Evolutionary conservation across 2,113 vertebrate species (phyloP).

Genomic region (Antigone vipio): DNA sequence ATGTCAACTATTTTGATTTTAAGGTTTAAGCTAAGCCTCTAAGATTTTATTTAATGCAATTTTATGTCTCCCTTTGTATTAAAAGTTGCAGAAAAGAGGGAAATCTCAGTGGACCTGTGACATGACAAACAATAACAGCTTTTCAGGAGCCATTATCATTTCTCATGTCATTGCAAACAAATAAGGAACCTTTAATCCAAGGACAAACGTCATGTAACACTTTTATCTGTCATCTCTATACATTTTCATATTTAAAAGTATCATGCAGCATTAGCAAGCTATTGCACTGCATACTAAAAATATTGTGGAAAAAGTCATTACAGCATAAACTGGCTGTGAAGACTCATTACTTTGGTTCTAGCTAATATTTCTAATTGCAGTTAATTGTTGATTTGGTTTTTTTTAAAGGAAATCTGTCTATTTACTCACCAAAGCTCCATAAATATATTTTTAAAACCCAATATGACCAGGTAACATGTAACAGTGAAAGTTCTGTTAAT

Average conservation of each 20-base stretch:
- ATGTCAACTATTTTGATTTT: constrained; percentile 25
- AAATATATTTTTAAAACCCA: neutral
- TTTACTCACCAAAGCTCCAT: neutral
- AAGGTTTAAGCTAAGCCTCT: constrained; percentile 4
- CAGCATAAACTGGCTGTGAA: neutral
- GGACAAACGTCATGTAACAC: constrained; percentile 1
- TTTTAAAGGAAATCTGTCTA: neutral
- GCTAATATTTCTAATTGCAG: neutral
- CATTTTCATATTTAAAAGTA: constrained; percentile 22
- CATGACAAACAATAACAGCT: constrained; percentile 43
- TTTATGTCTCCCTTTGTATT: constrained; percentile 20
- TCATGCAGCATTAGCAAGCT: neutral
- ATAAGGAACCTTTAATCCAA: constrained; percentile 53
- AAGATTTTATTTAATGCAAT: neutral
- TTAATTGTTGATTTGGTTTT: neutral
- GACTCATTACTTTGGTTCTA: neutral
- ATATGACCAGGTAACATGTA: neutral
- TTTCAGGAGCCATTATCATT: constrained; percentile 33
- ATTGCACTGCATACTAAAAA: neutral
- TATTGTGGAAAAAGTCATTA: neutral
- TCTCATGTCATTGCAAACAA: constrained; percentile 51
- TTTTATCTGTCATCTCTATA: constrained; percentile 31
- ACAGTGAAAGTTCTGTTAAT: neutral
- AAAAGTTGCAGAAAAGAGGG: constrained; percentile 19
- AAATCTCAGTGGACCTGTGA: constrained; percentile 6